phyloP scores from a whole-genome alignment of 2,888 invertebrate species.

The Pammene fasciana region DNA sequence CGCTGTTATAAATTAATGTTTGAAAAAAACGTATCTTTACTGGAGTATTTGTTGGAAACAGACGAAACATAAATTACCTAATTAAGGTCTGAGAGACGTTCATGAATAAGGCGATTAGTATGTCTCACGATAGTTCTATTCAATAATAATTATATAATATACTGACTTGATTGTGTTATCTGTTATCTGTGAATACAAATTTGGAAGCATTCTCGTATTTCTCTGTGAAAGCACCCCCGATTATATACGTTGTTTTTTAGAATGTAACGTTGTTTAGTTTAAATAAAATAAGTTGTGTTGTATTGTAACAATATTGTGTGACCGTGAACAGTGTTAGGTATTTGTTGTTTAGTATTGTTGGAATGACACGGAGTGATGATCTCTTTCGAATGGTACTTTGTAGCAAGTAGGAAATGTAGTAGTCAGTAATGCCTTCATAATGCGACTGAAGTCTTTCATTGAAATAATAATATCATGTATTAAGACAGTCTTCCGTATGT shows the following conservation, averaged over 20 bases:
- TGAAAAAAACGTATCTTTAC: no score
- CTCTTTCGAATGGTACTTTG: slow-evolving; percentile 64
- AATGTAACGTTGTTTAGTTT: slow-evolving; percentile 5
- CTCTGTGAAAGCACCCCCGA: no score
- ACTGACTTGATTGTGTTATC: no score
- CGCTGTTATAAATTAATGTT: no score
- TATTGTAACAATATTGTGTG: slow-evolving; percentile 35
- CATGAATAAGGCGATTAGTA: no score
- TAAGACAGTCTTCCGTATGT: slow-evolving; percentile 34
- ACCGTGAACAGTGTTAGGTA: slow-evolving; percentile 31
- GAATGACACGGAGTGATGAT: slow-evolving; percentile 55
- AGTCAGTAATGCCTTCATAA: slow-evolving; percentile 22
- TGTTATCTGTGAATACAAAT: no score
- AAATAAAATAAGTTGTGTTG: slow-evolving; percentile 37
- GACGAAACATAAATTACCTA: no score
- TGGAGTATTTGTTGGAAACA: no score
- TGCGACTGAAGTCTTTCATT: slow-evolving; percentile 36
- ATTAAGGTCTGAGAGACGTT: no score
- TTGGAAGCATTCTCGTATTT: not conserved
- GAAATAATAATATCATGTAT: slow-evolving; percentile 30
- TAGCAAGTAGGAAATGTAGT: slow-evolving; percentile 39
- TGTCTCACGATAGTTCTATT: no score
- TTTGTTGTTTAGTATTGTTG: slow-evolving; percentile 54
- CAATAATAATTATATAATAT: no score
- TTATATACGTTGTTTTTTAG: not conserved